A percentile compares a stretch with the other conserved stretches of the same genome.
These are phyloP conservation scores for Drosophila heteroneura DNA, from an alignment of 2,888 invertebrate species.

Conservation along the genomic window DNA sequence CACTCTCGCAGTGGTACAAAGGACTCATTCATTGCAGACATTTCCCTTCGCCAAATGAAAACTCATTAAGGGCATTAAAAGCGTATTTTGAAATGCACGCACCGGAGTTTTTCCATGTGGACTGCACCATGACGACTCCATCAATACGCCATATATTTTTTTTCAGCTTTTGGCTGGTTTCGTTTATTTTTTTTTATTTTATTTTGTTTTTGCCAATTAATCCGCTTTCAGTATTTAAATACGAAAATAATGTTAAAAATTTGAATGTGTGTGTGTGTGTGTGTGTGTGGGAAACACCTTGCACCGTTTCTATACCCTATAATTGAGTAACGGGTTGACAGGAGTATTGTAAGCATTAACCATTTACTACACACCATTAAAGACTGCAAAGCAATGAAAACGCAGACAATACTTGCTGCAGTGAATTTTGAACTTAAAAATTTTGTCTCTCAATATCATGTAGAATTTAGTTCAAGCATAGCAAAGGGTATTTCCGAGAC, in stretches of 20 bases:
- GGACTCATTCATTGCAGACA: constrained; percentile 33
- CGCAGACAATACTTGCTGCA: background rate
- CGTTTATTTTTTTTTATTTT: constrained; percentile 15
- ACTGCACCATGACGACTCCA: constrained; percentile 63
- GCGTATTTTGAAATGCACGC: constrained; percentile 64
- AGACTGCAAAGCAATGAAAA: background rate
- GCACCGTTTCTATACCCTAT: constrained; percentile 11
- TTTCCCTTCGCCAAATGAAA: constrained; percentile 45
- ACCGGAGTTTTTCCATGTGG: constrained; percentile 27
- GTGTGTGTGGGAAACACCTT: background rate
- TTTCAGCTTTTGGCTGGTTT: constrained; percentile 54
- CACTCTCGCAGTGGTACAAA: constrained; percentile 12
- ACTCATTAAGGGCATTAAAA: constrained; percentile 77
- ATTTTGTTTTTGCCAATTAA: constrained; percentile 58
- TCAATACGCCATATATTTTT: constrained; percentile 67
- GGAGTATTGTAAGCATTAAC: background rate
- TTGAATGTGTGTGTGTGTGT: constrained; percentile 19
- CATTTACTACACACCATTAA: background rate
- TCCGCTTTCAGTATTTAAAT: constrained; percentile 82
- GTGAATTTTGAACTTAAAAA: background rate
- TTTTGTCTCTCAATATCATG: background rate
- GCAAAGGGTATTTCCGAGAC: background rate
- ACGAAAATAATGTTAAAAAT: constrained; percentile 68
- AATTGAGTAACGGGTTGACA: background rate
- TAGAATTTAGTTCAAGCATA: background rate